Evolutionary conservation across 2,888 invertebrate species (phyloP), one percentile per base, ranked within the genome.

Genomic region (Macrophya alboannulata): DNA sequence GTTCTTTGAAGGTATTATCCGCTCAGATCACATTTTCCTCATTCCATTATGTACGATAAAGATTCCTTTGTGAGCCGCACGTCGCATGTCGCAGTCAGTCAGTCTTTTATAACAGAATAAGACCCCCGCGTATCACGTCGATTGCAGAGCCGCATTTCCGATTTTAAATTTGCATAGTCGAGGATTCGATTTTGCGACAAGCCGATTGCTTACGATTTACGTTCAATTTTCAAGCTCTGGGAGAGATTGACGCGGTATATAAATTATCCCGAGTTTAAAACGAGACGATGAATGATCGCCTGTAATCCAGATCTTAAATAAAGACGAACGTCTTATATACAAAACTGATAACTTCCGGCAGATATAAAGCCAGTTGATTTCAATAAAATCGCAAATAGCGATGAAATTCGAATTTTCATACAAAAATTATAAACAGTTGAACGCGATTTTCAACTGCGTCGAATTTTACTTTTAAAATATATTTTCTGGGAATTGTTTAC

Each of bases 401-500:
- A 21, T 62, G 9, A 62, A 31, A 12, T 21, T 62, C 1, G 17
- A 37, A 68, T 37, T 68, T 37, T 37, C 12, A 37, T 37, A 31
- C 3, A 12, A 62, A 62, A 3, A 62, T n/a, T n/a, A 37, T 37
- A 17, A 2, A 37, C 17, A 2, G 31, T 12, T 17, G 12, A 6
- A 37, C 17, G 37, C 37, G 31, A 8, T 37, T 68, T 68, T 68
- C 12, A 17, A 15, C 5, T 8, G 15, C 37, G 17, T 68, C n/a
- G n/a, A n/a, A n/a, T n/a, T 5, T 68, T 68, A 37, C 37, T 17
- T 37, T 8, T 5, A n/a, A 21, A 62, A 62, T 62, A 62, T 62
- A 25, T n/a, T 68, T 68, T 68, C 68, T 68, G 4, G 25, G 68
- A 68, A 68, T 68, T 68, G 37, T 68, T 68, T 68, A 37, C 37